Percentiles rank a stretch among this genome's conserved stretches.
These are phyloP conservation scores for Thera britannica DNA, from an alignment of 2,888 invertebrate species.

Conservation along the genomic window DNA sequence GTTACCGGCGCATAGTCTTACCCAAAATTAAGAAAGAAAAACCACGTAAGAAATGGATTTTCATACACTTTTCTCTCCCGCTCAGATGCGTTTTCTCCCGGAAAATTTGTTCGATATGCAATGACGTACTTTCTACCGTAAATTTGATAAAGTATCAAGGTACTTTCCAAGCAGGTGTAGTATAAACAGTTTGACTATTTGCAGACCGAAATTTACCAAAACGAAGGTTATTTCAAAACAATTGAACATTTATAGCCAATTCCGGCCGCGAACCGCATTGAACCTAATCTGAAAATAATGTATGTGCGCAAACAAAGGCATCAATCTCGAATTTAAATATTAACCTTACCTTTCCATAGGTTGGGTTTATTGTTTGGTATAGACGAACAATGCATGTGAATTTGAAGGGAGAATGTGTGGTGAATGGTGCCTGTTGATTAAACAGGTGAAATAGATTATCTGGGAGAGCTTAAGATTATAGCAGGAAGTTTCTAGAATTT, in stretches of 20 bases:
- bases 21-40: too few species aligned
- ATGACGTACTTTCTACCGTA: too few species aligned
- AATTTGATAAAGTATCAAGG: too few species aligned
- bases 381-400: slow-evolving; percentile 22
- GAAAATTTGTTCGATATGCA: too few species aligned
- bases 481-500: too few species aligned
- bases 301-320: slow-evolving; percentile 39
- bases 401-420: slow-evolving; percentile 5
- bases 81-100: too few species aligned
- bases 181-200: too few species aligned
- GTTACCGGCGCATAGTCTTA: too few species aligned
- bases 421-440: too few species aligned
- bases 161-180: too few species aligned
- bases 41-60: too few species aligned
- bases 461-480: not conserved
- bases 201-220: not conserved
- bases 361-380: slow-evolving; percentile 24
- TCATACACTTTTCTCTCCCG: too few species aligned
- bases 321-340: slow-evolving; percentile 41
- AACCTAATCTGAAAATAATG: slow-evolving; percentile 38
- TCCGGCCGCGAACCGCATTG: slow-evolving; percentile 17
- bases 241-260: slow-evolving; percentile 17
- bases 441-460: not conserved
- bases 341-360: slow-evolving; percentile 28
- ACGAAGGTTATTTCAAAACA: slow-evolving; percentile 2